Percentiles rank a stretch among this genome's conserved stretches.
Conservation (phyloP, 2,113 vertebrate genomes). For the Bujurquina vittata region DNA sequence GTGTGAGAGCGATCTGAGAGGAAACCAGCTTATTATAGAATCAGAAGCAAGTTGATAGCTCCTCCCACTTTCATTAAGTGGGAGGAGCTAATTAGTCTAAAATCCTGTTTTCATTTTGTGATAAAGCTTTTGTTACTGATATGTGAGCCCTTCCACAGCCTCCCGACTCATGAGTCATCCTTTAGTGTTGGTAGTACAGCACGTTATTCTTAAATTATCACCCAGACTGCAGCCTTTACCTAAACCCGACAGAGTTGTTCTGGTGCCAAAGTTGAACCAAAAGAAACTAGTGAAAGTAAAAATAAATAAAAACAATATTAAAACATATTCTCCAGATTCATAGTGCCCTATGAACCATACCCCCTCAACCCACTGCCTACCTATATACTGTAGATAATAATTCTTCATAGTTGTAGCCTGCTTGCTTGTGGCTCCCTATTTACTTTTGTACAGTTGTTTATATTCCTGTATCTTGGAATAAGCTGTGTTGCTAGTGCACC, state of each 20-base stretch:
- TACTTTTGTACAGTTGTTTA: conserved; percentile 43
- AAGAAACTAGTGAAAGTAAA: background rate
- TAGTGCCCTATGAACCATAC: background rate
- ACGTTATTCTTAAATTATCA: too few relatives aligned
- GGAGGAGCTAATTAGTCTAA: background rate
- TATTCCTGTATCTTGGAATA: conserved; percentile 44
- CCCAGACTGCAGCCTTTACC: background rate
- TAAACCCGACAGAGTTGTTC: background rate
- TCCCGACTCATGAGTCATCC: background rate
- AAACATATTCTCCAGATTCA: background rate
- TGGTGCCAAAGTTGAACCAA: background rate
- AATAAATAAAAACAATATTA: background rate
- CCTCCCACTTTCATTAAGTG: too few relatives aligned
- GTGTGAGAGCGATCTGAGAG: background rate
- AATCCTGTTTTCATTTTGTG: background rate
- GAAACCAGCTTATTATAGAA: background rate
- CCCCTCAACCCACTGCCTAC: background rate
- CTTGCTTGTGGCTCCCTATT: conserved; percentile 38
- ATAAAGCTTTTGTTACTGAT: background rate
- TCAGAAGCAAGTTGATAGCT: too few relatives aligned
- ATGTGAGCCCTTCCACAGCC: background rate
- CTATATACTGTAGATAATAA: background rate
- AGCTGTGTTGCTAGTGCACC: conserved; percentile 53
- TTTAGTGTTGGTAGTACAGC: background rate
- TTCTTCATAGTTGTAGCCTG: background rate